Conservation (phyloP, 1,140 invertebrate species). For the Brachionus sp. region DNA sequence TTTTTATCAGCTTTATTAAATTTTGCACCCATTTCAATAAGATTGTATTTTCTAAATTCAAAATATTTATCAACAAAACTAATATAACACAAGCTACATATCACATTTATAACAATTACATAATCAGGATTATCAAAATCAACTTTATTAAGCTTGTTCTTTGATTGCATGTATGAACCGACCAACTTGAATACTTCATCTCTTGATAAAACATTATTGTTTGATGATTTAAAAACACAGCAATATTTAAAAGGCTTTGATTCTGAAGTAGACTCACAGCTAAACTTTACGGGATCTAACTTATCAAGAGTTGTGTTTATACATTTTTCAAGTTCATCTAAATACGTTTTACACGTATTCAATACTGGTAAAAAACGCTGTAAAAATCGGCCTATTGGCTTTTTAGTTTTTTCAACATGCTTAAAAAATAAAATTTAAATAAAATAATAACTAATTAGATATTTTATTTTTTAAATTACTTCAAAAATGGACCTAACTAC, state of each 20-base stretch:
- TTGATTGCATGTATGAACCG: neutral
- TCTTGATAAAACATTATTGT: slow-evolving; percentile 30
- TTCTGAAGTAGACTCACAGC: neutral
- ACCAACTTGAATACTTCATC: slow-evolving; percentile 13
- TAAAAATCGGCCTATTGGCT: slow-evolving; percentile 18
- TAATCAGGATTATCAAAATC: slow-evolving; percentile 44
- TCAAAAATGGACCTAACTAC: slow-evolving; percentile 12
- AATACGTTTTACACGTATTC: slow-evolving; percentile 28
- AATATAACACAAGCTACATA: slow-evolving; percentile 30
- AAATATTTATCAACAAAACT: slow-evolving; percentile 31
- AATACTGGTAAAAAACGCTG: slow-evolving; percentile 31
- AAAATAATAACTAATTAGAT: neutral
- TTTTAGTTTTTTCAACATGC: slow-evolving; percentile 37
- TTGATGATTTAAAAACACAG: slow-evolving; percentile 35
- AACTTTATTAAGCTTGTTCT: slow-evolving; percentile 36
- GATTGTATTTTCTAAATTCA: slow-evolving; percentile 34
- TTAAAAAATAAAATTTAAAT: neutral
- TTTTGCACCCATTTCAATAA: slow-evolving; percentile 43
- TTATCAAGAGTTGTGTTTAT: neutral
- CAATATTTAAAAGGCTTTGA: slow-evolving; percentile 37
- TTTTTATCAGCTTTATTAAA: neutral
- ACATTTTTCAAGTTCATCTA: neutral
- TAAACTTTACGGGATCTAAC: neutral
- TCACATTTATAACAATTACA: slow-evolving; percentile 25
- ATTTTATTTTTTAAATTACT: neutral